Evolutionary conservation across 1,140 invertebrate genomes (phyloP), one percentile per base, ranked within the genome.

Genomic region (Steinernema khuongi): DNA sequence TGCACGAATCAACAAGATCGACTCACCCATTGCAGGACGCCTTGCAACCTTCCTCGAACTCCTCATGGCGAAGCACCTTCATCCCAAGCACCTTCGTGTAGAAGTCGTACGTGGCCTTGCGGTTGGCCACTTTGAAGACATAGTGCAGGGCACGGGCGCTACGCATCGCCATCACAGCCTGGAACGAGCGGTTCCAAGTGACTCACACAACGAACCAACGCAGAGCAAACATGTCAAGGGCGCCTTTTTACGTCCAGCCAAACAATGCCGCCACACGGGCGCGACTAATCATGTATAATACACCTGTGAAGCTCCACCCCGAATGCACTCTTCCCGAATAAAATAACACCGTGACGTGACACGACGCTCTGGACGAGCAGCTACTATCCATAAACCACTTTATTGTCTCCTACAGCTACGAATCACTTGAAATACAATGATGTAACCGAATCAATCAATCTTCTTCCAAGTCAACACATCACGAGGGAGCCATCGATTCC

Each of bases 41-140:
- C 83, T 94, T 92, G 87, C 95, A 97, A 2, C 94, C 94, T 86
- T 96, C 92, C 76, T 90, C 89, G 86, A 98, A 98, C 88, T 98
- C 96, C 88, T 98, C 96, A 88, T 98, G 96, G 74, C 96, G 89
- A 41, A 97, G 86, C 60, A 94, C 93, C 90, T 94, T 92, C 95
- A 97, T 97, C 79, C 93, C 93, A 26, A 98, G 88, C 77, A 94
- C 89, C 85, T 94, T 90, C 60, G 91, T 88, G 85, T 92, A 97
- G 87, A 97, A 98, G 84, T 91, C 90, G 0, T 90, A 89, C 0
- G 93, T 94, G 71, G 90, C 87, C 14, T 89, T 90, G 67, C 95
- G 89, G 86, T 97, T 91, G 0, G 91, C 91, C 77, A 97, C 90
- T 90, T 96, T 96, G 80, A 97, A 94, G 1, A 97, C 94, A 87